Base-by-base conservation (phyloP, 2,888 invertebrate species). In the Dromius quadrimaculatus region DNA sequence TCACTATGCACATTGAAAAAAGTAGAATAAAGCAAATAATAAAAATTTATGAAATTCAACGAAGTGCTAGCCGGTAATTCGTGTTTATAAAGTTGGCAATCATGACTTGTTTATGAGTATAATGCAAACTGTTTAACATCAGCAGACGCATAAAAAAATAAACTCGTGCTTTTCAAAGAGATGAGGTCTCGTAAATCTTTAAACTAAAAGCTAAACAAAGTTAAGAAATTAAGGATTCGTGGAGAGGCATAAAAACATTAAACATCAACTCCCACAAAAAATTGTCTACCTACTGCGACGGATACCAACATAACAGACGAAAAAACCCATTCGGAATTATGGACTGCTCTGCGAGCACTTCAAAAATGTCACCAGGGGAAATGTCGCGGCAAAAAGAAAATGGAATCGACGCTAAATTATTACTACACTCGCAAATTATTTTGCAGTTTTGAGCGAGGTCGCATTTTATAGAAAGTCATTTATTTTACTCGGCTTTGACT, bases 171-270 rank as follows among this genome's bases (percentile, higher is more conserved):
- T 59, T 59, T 57, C 34, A 59, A 59, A 59, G 57, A 57, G 57
- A 57, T 57, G 57, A 57, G 59, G 59, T 19, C 59, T 62, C 62
- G 41, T 62, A 62, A 62, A 62, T 62, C 62, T 62, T 13, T 62
- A 17, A 41, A 22, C 38, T 62, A 62, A 62, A 62, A 62, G 41
- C 62, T 22, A 62, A 62, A 62, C 62, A 62, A 62, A 62, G 62
- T 62, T 62, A 62, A 41, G 62, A 62, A 62, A 62, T 62, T 62
- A 62, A 62, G 62, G 41, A 62, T 62, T 62, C 41, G 62, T 41
- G 62, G 41, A 62, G 62, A 62, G 62, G 23, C 41, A 62, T 62
- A 62, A 62, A 62, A 62, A 62, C 41, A 62, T 62, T 43, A 41
- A 61, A 61, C 36, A 61, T 47, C 61, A 38, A 34, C 8, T 6